Conservation (phyloP, 2,797 vertebrate genomes). For the Oreochromis grahami region DNA sequence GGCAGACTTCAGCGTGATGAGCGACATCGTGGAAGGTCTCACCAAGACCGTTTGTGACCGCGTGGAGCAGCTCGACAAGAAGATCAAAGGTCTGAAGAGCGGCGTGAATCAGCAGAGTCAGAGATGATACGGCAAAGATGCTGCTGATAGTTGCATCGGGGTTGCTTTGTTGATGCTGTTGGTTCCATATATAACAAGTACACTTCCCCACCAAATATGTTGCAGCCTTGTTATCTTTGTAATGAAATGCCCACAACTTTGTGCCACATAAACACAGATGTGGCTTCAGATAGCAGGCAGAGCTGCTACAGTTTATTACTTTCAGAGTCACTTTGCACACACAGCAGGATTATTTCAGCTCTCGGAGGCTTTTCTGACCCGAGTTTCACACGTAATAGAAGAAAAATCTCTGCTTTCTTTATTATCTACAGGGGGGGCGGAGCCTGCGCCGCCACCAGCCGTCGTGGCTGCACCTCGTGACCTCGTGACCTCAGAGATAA, state of each 20-base stretch:
- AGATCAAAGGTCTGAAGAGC: slow-evolving; percentile 79
- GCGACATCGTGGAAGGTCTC: slow-evolving; percentile 89
- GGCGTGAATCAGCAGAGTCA: not conserved
- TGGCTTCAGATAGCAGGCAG: not conserved
- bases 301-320: not conserved
- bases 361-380: fast-evolving
- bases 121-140: fast-evolving
- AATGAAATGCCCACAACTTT: not conserved
- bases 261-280: not conserved
- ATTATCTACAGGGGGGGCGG: not conserved
- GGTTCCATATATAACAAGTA: not conserved
- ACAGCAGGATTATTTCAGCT: not conserved
- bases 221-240: not conserved
- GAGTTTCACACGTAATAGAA: not conserved
- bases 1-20: slow-evolving; percentile 93
- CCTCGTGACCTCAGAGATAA: slow-evolving; percentile 86
- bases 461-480: slow-evolving; percentile 76
- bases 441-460: slow-evolving; percentile 21
- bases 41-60: slow-evolving; percentile 86
- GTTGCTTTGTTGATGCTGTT: not conserved
- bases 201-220: fast-evolving
- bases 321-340: not conserved
- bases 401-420: not conserved
- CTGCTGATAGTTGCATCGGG: not conserved
- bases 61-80: slow-evolving; percentile 85